phyloP scores from a whole-genome alignment of 2,113 vertebrate species.

The Eurypyga helias region DNA sequence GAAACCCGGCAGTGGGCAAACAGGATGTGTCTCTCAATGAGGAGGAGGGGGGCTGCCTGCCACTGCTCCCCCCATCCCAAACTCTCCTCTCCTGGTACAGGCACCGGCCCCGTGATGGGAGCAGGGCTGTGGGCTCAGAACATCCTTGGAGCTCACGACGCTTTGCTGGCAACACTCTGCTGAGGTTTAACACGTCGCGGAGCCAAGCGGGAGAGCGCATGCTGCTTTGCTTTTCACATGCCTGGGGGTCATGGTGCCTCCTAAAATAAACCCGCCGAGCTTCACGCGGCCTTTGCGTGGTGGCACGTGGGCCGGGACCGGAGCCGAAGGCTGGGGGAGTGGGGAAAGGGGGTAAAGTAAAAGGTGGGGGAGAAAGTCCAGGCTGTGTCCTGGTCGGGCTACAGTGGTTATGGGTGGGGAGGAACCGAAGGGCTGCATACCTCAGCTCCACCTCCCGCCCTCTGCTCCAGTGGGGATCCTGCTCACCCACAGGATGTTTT shows the following conservation, averaged over 20 bases:
- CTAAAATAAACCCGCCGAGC: constrained; percentile 52
- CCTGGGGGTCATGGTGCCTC: constrained; percentile 48
- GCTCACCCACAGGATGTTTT: rapidly evolving
- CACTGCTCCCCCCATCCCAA: not conserved
- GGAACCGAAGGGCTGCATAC: not conserved
- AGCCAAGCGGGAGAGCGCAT: not conserved
- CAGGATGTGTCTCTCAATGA: rapidly evolving
- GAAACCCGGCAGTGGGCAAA: rapidly evolving
- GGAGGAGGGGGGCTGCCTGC: not conserved
- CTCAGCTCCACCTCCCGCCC: too few relatives aligned
- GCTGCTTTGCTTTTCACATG: constrained; percentile 22
- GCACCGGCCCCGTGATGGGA: rapidly evolving
- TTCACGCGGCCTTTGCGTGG: constrained; percentile 18
- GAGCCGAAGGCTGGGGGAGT: not conserved
- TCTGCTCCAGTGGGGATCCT: rapidly evolving
- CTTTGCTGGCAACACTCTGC: not conserved
- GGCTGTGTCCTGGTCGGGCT: not conserved
- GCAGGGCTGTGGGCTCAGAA: not conserved
- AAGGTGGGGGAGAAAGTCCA: not conserved
- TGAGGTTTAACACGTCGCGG: not conserved
- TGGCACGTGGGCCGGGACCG: not conserved
- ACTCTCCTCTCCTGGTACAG: not conserved
- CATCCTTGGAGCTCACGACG: not conserved
- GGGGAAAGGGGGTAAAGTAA: not conserved
- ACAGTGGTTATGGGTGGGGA: rapidly evolving